Evolutionary conservation across 2,888 invertebrate species (phyloP), one percentile per base, ranked within the genome.

Genomic region (Catocala sponsa): DNA sequence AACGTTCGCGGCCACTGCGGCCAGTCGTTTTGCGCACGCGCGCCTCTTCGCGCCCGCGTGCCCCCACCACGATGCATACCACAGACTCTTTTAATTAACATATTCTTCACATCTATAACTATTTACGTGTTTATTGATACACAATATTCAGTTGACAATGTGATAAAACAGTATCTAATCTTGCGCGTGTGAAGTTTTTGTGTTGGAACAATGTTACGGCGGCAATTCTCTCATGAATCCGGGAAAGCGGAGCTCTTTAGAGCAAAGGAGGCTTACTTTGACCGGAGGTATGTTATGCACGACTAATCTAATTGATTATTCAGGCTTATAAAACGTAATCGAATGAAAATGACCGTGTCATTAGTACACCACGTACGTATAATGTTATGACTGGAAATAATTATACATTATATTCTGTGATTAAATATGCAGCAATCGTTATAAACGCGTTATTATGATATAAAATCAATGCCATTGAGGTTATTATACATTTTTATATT

Each of bases 141-240:
- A 33, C 9, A 0, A 11, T 11, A 13, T 5, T 9, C 12, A 59
- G 48, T 50, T 44, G 32, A 59, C 15, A 53, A 64, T 64, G 69
- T 56, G 48, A 63, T 48, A 13, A 61, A 41, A 15, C 11, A 48
- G 56, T 65, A 32, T 42, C 55, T 42, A 38, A 15, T 38, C 15
- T 63, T 51, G 59, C 58, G 56, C 68, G 44, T 68, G 61, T 76
- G 52, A 62, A 63, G 59, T 60, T 64, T 68, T 50, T 67, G 59
- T 61, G 55, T 25, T 25, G 25, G 25, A 25, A 75, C 61, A 74
- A 82, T 91, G 90, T 85, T 94, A 77, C 85, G 92, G 52, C 82
- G 94, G 56, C 94, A 94, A 71, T 92, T 89, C 74, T 94, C 94
- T 35, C 92, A 92, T 57, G 94, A 94, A 70, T 92, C 94, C 12